Conservation (phyloP, 23 tunicate genomes). For the Aplidium turbinatum region DNA sequence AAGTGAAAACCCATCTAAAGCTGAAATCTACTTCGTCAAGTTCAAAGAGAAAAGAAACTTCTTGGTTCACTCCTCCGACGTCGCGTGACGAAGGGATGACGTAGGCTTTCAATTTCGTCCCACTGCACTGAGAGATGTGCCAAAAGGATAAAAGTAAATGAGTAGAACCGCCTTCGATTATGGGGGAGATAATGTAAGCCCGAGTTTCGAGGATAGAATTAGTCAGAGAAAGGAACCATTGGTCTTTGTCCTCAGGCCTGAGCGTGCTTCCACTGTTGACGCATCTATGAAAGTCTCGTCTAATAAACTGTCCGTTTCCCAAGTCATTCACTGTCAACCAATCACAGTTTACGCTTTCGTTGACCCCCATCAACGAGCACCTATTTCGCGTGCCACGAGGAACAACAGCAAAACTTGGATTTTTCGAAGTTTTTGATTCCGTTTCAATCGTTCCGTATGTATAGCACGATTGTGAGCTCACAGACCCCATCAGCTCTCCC, state of each 20-base stretch:
- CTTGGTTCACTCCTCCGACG: background rate
- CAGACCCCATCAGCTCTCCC: conserved; percentile 24
- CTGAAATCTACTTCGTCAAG: background rate
- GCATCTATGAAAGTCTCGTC: conserved; percentile 17
- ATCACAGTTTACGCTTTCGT: conserved; percentile 33
- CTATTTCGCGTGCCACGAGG: conserved; percentile 5
- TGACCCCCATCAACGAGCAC: conserved; percentile 25
- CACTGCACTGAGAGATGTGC: conserved; percentile 34
- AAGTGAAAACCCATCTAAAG: conserved; percentile 11
- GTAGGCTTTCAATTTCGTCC: conserved; percentile 17
- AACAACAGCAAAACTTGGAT: background rate
- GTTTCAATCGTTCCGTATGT: background rate
- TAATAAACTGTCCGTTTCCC: conserved; percentile 7
- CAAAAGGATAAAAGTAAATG: conserved; percentile 34
- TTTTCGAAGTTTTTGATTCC: background rate
- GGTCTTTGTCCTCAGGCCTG: background rate
- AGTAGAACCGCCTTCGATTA: conserved; percentile 36
- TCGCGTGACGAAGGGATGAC: conserved; percentile 11
- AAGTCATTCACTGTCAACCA: conserved; percentile 30
- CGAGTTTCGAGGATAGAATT: background rate
- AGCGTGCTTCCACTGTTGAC: background rate
- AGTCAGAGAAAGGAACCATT: conserved; percentile 33
- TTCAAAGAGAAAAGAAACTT: background rate
- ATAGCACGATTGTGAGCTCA: conserved; percentile 36
- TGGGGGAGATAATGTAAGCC: conserved; percentile 38